Evolutionary conservation across 2,113 vertebrate species (phyloP).

Genomic region (Saguinus midas): DNA sequence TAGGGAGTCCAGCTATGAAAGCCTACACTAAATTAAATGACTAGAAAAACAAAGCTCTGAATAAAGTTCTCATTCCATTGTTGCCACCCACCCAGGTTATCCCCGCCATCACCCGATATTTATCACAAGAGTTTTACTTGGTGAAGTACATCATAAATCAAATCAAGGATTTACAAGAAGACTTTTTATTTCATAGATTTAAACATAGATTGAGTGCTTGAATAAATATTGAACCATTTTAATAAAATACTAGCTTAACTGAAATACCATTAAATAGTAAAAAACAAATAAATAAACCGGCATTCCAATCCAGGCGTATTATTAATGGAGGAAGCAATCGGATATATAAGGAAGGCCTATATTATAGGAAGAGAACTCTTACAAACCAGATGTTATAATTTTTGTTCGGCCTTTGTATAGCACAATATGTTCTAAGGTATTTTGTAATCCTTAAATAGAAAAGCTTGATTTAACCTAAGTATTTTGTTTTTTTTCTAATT

Average conservation of each 20-base stretch:
- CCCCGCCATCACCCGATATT: not conserved
- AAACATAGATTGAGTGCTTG: slow-evolving; percentile 63
- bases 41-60: slow-evolving; percentile 54
- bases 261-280: slow-evolving; percentile 55
- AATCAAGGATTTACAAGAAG: slow-evolving; percentile 61
- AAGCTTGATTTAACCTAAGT: not conserved
- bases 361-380: not conserved
- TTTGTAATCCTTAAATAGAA: slow-evolving; percentile 14
- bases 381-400: slow-evolving; percentile 38
- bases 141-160: slow-evolving; percentile 59
- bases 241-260: slow-evolving; percentile 54
- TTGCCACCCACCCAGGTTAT: slow-evolving; percentile 16
- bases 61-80: slow-evolving; percentile 9
- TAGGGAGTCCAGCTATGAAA: slow-evolving; percentile 23
- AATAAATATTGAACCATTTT: slow-evolving; percentile 63
- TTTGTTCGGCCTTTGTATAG: slow-evolving; percentile 16
- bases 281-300: slow-evolving; percentile 66
- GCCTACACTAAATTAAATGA: slow-evolving; percentile 53
- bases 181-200: slow-evolving; percentile 56
- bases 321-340: slow-evolving; percentile 46
- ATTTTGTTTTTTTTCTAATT: not conserved
- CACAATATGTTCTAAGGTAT: not conserved
- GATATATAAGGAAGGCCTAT: slow-evolving; percentile 44
- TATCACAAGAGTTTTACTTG: slow-evolving; percentile 50
- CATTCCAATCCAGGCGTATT: slow-evolving; percentile 64